Base-by-base conservation (phyloP, 1,140 invertebrate species). In the Drosophila pachea region DNA sequence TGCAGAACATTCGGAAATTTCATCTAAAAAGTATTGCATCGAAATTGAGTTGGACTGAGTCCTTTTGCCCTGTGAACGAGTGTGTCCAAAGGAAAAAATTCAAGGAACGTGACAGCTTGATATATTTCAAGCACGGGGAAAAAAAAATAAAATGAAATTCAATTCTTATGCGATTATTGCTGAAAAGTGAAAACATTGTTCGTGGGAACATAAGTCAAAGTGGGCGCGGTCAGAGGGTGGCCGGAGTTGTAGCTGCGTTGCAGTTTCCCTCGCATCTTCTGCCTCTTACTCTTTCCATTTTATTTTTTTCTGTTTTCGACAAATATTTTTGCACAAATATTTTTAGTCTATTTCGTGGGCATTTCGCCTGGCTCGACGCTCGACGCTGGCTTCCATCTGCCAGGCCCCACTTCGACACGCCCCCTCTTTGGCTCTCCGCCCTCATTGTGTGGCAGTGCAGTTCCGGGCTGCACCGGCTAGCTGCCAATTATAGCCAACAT, bases 401-500 rank as follows among this genome's bases (percentile, higher is more conserved):
- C 47, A 54, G 9, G 8, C 52, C 52, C 35, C 9, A 16, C 14
- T 12, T 29, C 0, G 16, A 9, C 29, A 2, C 32, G 5, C 2
- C 29, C 2, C 22, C 52, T 33, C 45, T 0, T n/a, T 4, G 29
- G 4, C 0, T 4, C 16, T 5, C 7, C 8, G 5, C 7, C 29
- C 7, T n/a, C n/a, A 33, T 50, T 35, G 32, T 42, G 12, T 14
- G 47, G n/a, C 35, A 22, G 42, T 63, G 12, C 35, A 42, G 38
- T 36, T 53, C 45, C 42, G 58, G 36, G n/a, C 22, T 48, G 59
- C 32, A 22, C 54, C 56, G 31, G 40, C 73, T 65, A 76, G 74
- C 81, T 86, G 81, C 73, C 81, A 84, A 84, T 84, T 84, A 86
- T 74, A 54, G 73, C 70, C 70, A 81, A 77, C 81, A 81, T 81